Evolutionary conservation across 2,797 vertebrate genomes (phyloP), one percentile per base, ranked within the genome.

Genomic region (Salmo trutta): DNA sequence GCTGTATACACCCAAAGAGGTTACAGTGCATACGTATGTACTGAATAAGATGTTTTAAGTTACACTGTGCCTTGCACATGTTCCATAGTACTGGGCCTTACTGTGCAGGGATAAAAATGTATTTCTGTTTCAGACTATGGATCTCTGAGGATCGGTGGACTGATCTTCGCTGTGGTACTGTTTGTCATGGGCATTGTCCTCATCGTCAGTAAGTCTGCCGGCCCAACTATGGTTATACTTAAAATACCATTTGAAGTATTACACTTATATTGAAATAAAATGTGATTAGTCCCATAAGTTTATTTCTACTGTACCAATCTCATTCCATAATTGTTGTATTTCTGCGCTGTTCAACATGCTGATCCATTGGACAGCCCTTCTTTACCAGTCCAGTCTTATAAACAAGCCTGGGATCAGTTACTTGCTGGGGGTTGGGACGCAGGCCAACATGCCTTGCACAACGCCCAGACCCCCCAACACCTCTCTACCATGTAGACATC

Each of bases 141-240:
- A 17, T 94, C 96, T n/a, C 89, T 98, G 87, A 86, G 96, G 88
- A 95, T 97, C 5, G 96, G 94, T 6, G 96, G 96, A 29, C 90
- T 98, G 88, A 85, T 94, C 65, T 94, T 97, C 8, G 96, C 96
- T 0, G 95, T 95, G 41, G 88, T 94, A 2, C 93, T 98, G 65
- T 97, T 96, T 85, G 67, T 97, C 79, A 79, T 97, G 90, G 96
- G 96, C 19, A 96, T 98, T 56, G 91, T 94, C 72, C 94, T 98
- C 80, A 88, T 97, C 6, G 89, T 96, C 87, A 95, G 96, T 97
- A 90, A 96, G 96, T 95, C 59, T 24, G 59, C 14, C 59, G 10
- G 21, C 59, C 21, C 24, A 64, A 3, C 21, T 24, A 54, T 4
- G 10, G 59, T 64, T 24, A 64, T 64, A 24, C 59, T 24, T 64